Conservation (phyloP, 1,140 invertebrate genomes). For the Epicauta chinensis region DNA sequence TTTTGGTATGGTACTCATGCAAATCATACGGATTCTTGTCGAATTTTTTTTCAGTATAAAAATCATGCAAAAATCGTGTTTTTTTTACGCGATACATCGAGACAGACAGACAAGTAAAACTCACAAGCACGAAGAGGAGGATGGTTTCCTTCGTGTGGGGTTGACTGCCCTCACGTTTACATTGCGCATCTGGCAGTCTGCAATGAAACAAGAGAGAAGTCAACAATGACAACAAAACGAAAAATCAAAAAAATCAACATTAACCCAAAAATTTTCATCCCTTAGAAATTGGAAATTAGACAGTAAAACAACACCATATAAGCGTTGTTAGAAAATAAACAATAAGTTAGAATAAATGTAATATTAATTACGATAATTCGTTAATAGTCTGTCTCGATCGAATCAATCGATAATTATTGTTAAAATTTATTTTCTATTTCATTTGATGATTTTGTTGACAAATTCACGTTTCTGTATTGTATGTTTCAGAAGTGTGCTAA, state of each 20-base stretch:
- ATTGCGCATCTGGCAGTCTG: constrained; percentile 69
- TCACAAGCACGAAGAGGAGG: constrained; percentile 64
- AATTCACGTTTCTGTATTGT: constrained; percentile 7
- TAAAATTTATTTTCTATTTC: constrained; percentile 2
- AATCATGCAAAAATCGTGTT: constrained; percentile 21
- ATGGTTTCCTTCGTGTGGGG: constrained; percentile 63
- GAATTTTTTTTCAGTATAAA: too few species aligned
- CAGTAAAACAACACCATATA: too few species aligned
- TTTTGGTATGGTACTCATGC: not conserved
- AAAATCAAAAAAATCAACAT: not conserved
- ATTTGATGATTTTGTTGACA: too few species aligned
- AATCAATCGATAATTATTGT: constrained; percentile 6
- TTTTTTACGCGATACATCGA: constrained; percentile 46
- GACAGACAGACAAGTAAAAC: constrained; percentile 51
- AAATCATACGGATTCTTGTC: not conserved
- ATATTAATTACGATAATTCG: too few species aligned
- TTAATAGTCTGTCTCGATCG: constrained; percentile 14
- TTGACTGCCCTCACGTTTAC: constrained; percentile 68
- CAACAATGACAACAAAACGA: constrained; percentile 43
- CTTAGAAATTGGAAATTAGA: too few species aligned
- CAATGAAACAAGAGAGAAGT: constrained; percentile 55
- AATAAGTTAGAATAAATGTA: too few species aligned
- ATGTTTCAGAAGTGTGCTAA: constrained; percentile 15
- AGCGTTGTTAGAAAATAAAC: too few species aligned
- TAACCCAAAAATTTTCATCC: constrained; percentile 2